Base-by-base conservation (phyloP, 1,140 invertebrate species). In the Ganaspis sp. region DNA sequence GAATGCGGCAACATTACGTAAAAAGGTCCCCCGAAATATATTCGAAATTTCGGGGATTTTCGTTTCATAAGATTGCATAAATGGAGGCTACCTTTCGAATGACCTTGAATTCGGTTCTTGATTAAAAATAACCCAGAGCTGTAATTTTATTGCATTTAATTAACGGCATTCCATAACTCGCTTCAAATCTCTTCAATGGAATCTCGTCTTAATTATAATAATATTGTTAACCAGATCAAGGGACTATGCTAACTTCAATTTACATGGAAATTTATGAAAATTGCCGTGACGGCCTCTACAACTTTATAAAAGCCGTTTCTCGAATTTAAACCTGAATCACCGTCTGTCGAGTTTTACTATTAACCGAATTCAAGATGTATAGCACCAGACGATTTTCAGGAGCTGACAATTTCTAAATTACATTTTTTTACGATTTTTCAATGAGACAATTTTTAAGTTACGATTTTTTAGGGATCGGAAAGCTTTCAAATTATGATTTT, bases 1-100 rank as follows among this genome's bases (percentile, higher is more conserved):
- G 26, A 26, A 26, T 64, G 54, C 54, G 54, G 58, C 17, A n/a
- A n/a, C 29, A 34, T 64, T 64, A 64, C 23, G 58, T 29, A 64
- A 64, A 64, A 64, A 21, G 17, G 4, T 1, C n/a, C 29, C 29
- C 2, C 6, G 29, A n/a, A 49, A 49, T 49, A 17, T 49, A 49
- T 49, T 17, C 15, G 5, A 0, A 49, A 49, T 17, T 49, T 15
- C 8, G 8, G 6, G 17, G 8, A 49, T 15, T 19, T 17, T 5
- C 15, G 45, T 6, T 2, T 6, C 2, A 34, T 34, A 34, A 6
- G n/a, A n/a, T n/a, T n/a, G n/a, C n/a, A n/a, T n/a, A n/a, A n/a
- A n/a, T n/a, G n/a, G n/a, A n/a, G n/a, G n/a, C n/a, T n/a, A 34
- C 29, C 2, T 34, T 34, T 34, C n/a, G 17, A 49, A 19, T 17